Conservation (phyloP, 53 echinoderm and acorn worm species). For the Echinarachnius parma region DNA sequence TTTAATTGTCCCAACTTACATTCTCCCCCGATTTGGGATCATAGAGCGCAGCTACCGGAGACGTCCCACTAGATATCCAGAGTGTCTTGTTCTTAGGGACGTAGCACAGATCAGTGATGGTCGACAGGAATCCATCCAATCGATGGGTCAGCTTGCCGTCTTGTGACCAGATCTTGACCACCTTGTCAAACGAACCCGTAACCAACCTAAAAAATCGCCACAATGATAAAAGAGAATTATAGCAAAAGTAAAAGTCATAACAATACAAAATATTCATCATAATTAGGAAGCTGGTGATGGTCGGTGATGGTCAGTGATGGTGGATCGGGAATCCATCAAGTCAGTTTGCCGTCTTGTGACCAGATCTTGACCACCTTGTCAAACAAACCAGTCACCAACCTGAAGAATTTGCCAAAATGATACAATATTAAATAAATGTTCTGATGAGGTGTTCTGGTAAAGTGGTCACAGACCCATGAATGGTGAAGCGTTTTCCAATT, state of each 20-base stretch:
- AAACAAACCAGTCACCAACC: constrained; percentile 94
- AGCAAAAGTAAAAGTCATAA: too few relatives aligned
- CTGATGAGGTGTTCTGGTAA: too few relatives aligned
- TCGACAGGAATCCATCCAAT: constrained; percentile 85
- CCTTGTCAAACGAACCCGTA: constrained; percentile 97
- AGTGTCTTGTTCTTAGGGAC: constrained; percentile 96
- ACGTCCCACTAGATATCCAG: constrained; percentile 84
- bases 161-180: constrained; percentile 98
- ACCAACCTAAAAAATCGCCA: constrained; percentile 54
- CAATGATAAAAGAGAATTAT: too few relatives aligned
- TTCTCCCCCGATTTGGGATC: constrained; percentile 97
- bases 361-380: constrained; percentile 99
- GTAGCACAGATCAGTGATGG: constrained; percentile 89
- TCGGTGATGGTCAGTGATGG: constrained; percentile 85
- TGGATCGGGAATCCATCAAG: constrained; percentile 85
- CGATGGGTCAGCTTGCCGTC: constrained; percentile 97
- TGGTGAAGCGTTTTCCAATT: too few relatives aligned
- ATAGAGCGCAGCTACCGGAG: constrained; percentile 73
- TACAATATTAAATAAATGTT: too few relatives aligned
- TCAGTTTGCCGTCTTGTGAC: constrained; percentile 97
- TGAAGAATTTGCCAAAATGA: too few relatives aligned
- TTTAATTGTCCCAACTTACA: constrained; percentile 67
- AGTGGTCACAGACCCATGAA: too few relatives aligned
- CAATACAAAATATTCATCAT: too few relatives aligned
- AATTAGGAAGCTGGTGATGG: too few relatives aligned